A percentile compares a stretch with the other conserved stretches of the same genome.
Conservation (phyloP, 2,113 vertebrate genomes). For the Triplophysa dalaica region DNA sequence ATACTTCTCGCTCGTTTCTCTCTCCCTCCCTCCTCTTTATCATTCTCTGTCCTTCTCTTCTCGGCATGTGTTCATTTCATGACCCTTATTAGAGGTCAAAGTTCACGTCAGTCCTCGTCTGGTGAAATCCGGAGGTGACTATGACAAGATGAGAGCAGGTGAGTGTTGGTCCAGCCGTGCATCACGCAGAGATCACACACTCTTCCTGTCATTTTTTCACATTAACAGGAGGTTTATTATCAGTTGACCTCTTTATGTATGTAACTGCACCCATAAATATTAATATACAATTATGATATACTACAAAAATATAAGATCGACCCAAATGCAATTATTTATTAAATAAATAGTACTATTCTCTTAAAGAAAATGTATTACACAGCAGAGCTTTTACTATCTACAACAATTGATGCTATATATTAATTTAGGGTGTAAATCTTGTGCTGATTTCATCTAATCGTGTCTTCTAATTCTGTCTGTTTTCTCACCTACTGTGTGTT, state of each 20-base stretch:
- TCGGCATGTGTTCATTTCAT: constrained; percentile 42
- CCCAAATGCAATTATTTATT: too few relatives aligned
- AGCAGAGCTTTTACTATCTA: too few relatives aligned
- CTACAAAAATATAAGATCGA: too few relatives aligned
- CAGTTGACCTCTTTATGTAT: neutral
- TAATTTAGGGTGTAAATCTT: neutral
- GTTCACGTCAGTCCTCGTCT: constrained; percentile 71
- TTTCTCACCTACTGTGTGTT: constrained; percentile 36
- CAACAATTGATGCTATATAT: too few relatives aligned
- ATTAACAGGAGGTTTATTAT: neutral
- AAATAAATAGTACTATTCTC: too few relatives aligned
- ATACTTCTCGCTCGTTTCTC: neutral
- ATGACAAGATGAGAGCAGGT: constrained; percentile 85
- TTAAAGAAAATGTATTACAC: neutral
- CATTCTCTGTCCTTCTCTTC: constrained; percentile 35
- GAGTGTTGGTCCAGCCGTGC: constrained; percentile 54
- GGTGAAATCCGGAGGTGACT: constrained; percentile 71
- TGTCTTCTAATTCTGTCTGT: constrained; percentile 39
- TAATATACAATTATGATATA: too few relatives aligned
- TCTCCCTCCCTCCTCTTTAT: constrained; percentile 35
- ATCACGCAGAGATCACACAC: constrained; percentile 36
- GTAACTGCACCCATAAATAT: too few relatives aligned
- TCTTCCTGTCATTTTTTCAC: neutral
- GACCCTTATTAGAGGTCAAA: constrained; percentile 68
- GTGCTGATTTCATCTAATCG: constrained; percentile 27